A percentile compares a stretch with the other conserved stretches of the same genome.
These are phyloP conservation scores for Penaeus japonicus DNA, from an alignment of 1,140 invertebrate species.

Conservation along the genomic window DNA sequence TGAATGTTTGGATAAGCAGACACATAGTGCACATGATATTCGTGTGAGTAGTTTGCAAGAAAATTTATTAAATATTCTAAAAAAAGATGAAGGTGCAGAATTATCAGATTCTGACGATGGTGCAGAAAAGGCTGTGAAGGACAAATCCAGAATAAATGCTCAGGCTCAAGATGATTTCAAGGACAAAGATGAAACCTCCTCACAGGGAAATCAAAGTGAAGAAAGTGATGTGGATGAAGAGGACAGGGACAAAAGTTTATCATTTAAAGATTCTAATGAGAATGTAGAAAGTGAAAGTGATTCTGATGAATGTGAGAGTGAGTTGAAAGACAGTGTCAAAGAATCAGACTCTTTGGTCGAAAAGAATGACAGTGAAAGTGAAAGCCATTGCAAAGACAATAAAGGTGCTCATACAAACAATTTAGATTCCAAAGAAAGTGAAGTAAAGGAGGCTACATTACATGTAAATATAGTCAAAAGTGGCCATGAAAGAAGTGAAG, in stretches of 20 bases:
- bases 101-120: too few relatives aligned
- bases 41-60: too few relatives aligned
- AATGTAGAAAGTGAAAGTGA: slow-evolving; percentile 21
- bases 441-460: not conserved
- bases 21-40: too few relatives aligned
- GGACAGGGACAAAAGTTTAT: not conserved
- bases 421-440: not conserved
- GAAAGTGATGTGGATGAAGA: not conserved
- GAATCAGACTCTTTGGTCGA: not conserved
- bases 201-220: not conserved
- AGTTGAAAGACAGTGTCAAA: not conserved
- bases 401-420: slow-evolving; percentile 26
- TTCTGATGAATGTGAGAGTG: not conserved
- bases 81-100: too few relatives aligned
- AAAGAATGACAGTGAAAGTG: not conserved
- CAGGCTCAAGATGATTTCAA: not conserved
- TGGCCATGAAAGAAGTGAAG: not conserved
- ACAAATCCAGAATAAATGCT: too few relatives aligned
- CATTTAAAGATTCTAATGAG: not conserved
- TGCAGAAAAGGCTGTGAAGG: too few relatives aligned
- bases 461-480: not conserved
- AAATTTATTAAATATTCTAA: too few relatives aligned
- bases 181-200: slow-evolving; percentile 16
- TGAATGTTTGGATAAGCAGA: too few relatives aligned
- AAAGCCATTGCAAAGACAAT: not conserved